These are phyloP conservation scores for Laodelphax striatellus DNA, from an alignment of 1,140 invertebrate genomes.

Conservation along the genomic window DNA sequence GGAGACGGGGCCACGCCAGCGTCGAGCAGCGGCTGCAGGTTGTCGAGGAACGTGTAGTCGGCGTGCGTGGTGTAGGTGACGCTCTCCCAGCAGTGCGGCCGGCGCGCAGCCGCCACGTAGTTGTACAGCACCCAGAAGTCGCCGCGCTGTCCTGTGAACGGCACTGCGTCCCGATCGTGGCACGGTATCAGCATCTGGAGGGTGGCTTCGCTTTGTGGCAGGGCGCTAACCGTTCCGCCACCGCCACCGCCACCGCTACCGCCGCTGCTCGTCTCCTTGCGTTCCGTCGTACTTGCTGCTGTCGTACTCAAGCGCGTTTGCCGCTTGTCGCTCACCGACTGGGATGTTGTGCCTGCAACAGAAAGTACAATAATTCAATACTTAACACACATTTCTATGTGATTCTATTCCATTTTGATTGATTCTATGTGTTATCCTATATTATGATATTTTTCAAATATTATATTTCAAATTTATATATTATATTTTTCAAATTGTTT, in stretches of 20 bases:
- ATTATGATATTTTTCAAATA: too few species aligned
- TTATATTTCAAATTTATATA: too few species aligned
- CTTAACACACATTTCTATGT: neutral
- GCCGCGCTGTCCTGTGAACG: slow-evolving; percentile 60
- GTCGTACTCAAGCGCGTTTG: slow-evolving; percentile 14
- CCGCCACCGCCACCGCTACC: too few species aligned
- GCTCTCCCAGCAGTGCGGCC: slow-evolving; percentile 59
- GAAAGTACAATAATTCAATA: neutral
- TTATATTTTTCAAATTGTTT: too few species aligned
- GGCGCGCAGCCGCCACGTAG: slow-evolving; percentile 45
- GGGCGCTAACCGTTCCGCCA: too few species aligned
- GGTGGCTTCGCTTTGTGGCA: slow-evolving; percentile 12
- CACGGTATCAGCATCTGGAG: slow-evolving; percentile 44
- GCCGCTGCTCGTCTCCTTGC: slow-evolving; percentile 21
- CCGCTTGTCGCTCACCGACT: neutral
- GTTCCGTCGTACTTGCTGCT: slow-evolving; percentile 22
- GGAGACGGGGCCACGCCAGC: slow-evolving; percentile 56
- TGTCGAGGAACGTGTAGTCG: slow-evolving; percentile 82
- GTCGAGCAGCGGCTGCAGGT: slow-evolving; percentile 65
- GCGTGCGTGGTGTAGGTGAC: slow-evolving; percentile 88
- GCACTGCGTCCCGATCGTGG: slow-evolving; percentile 46
- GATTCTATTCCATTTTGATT: too few species aligned
- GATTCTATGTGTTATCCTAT: too few species aligned
- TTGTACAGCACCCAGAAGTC: slow-evolving; percentile 86
- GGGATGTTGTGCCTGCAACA: slow-evolving; percentile 9